phyloP scores from a whole-genome alignment of 2,113 vertebrate genomes.

The Crotalus tigris region DNA sequence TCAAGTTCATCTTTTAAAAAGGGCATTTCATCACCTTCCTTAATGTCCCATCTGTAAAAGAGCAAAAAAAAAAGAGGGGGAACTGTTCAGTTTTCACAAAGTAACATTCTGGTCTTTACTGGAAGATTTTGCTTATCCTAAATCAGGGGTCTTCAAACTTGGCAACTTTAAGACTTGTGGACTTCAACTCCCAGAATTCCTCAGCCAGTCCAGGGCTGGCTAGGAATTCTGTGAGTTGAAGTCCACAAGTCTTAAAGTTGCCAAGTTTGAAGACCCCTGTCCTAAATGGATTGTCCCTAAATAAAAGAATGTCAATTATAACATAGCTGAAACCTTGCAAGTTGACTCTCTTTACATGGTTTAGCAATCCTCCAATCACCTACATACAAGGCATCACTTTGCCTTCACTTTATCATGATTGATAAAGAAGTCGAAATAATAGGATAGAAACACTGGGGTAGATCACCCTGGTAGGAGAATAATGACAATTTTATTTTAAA shows the following conservation, averaged over 20 bases:
- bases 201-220: too few relatives aligned
- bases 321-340: not conserved
- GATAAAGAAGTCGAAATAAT: not conserved
- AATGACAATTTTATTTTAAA: not conserved
- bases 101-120: not conserved
- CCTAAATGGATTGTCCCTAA: not conserved
- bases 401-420: not conserved
- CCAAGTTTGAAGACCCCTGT: too few relatives aligned
- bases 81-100: not conserved
- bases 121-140: not conserved
- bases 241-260: too few relatives aligned
- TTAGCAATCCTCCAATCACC: not conserved
- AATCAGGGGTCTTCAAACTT: not conserved
- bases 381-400: not conserved
- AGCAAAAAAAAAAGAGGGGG: not conserved
- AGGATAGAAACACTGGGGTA: not conserved
- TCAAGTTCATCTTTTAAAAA: constrained; percentile 59
- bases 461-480: not conserved
- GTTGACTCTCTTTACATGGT: not conserved
- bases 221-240: too few relatives aligned
- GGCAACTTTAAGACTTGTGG: too few relatives aligned
- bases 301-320: not conserved
- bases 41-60: constrained; percentile 68
- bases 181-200: too few relatives aligned
- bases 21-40: constrained; percentile 62